These are phyloP conservation scores for Bicyclus anynana DNA, from an alignment of 1,140 invertebrate genomes.

Conservation along the genomic window DNA sequence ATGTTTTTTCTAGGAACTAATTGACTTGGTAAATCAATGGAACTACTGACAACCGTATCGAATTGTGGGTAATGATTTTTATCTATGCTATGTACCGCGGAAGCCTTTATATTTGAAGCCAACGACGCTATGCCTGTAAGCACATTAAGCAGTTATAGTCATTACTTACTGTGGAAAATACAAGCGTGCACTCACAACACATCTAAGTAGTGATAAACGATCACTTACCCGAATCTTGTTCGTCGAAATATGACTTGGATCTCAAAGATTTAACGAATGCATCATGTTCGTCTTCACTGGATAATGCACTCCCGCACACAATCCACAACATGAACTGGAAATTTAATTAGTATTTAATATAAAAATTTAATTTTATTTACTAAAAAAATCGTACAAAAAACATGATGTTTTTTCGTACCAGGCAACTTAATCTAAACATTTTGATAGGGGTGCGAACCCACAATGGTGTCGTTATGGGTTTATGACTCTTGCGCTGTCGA, in stretches of 20 bases:
- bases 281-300: conserved; percentile 45
- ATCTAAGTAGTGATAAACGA: conserved; percentile 1
- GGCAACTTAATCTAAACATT: conserved; percentile 56
- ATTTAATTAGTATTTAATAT: conserved; percentile 18
- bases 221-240: conserved; percentile 44
- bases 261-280: conserved; percentile 64
- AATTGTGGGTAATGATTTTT: conserved; percentile 70
- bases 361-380: conserved; percentile 6
- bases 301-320: conserved; percentile 52
- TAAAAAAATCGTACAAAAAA: too few species aligned
- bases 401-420: conserved; percentile 54
- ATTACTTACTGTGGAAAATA: not conserved
- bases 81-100: conserved; percentile 64
- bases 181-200: not conserved
- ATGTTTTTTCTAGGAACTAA: conserved; percentile 52
- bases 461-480: conserved; percentile 31
- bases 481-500: conserved; percentile 35
- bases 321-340: conserved; percentile 65
- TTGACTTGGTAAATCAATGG: conserved; percentile 64
- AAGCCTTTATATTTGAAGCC: conserved; percentile 61
- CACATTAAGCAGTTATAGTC: conserved; percentile 27
- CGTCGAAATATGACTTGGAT: conserved; percentile 55
- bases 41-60: conserved; percentile 68
- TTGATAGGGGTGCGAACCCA: conserved; percentile 65
- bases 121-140: conserved; percentile 69